These are phyloP conservation scores for Drosophila pseudotalamancana DNA, from an alignment of 2,888 invertebrate genomes.

Conservation along the genomic window DNA sequence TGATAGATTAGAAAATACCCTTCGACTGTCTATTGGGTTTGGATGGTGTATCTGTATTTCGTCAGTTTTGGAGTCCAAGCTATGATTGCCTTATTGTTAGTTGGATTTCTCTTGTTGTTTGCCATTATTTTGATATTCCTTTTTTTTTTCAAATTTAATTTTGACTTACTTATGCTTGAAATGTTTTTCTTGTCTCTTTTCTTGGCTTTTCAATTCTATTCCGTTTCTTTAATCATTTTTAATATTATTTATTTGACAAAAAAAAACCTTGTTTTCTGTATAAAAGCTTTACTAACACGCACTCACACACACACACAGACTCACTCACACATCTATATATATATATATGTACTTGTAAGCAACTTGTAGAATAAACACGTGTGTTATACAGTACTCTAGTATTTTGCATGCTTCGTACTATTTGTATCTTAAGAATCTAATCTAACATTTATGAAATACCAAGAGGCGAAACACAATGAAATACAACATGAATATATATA, in stretches of 20 bases:
- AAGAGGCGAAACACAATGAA: slow-evolving; percentile 14
- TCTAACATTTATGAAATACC: slow-evolving; percentile 25
- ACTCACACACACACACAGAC: slow-evolving; percentile 3
- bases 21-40: no score
- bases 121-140: no score
- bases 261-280: background rate
- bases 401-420: slow-evolving; percentile 33
- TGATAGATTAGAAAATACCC: background rate
- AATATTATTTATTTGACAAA: no score
- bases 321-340: background rate
- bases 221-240: no score
- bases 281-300: background rate
- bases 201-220: no score
- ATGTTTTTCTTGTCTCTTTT: no score
- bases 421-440: slow-evolving; percentile 1
- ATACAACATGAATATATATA: slow-evolving; percentile 7
- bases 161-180: no score
- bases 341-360: slow-evolving; percentile 7
- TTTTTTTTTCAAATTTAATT: no score
- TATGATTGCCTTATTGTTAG: no score
- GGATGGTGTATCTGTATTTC: no score
- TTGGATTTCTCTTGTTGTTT: no score
- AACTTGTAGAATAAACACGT: slow-evolving; percentile 10
- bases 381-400: background rate
- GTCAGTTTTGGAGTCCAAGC: no score